A percentile compares a stretch with the other conserved stretches of the same genome.
phyloP scores from a whole-genome alignment of 1,140 invertebrate genomes.

The Danaus melanippus region DNA sequence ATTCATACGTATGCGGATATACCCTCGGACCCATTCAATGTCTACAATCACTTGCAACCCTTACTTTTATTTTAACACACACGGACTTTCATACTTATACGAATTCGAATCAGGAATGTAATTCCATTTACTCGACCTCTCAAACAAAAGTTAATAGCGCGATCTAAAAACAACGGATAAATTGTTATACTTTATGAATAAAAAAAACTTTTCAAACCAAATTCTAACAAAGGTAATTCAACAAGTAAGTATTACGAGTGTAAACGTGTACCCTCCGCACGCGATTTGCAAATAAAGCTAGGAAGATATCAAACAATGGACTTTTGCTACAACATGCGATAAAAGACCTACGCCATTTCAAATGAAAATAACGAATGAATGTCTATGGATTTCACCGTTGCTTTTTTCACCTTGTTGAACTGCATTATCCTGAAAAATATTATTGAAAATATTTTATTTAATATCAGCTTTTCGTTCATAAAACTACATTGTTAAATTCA shows the following conservation, averaged over 20 bases:
- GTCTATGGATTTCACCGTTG: slow-evolving; percentile 13
- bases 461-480: too few species aligned
- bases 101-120: slow-evolving; percentile 3
- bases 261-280: slow-evolving; percentile 49
- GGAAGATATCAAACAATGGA: slow-evolving; percentile 60
- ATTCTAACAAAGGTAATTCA: slow-evolving; percentile 57
- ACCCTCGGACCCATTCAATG: slow-evolving; percentile 28
- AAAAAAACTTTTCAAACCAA: slow-evolving; percentile 29
- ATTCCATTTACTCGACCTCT: not conserved
- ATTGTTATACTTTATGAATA: slow-evolving; percentile 9
- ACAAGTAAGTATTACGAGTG: slow-evolving; percentile 59
- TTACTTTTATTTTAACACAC: slow-evolving; percentile 12
- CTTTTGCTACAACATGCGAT: slow-evolving; percentile 55
- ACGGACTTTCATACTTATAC: slow-evolving; percentile 2
- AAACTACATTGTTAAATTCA: too few species aligned
- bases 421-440: too few species aligned
- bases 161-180: slow-evolving; percentile 10
- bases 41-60: slow-evolving; percentile 14
- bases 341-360: slow-evolving; percentile 50
- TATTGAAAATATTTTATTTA: too few species aligned
- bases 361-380: slow-evolving; percentile 59
- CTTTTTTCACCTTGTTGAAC: too few species aligned
- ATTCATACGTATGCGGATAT: slow-evolving; percentile 45
- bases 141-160: slow-evolving; percentile 6
- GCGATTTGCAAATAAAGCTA: slow-evolving; percentile 68